Conservation (phyloP, 2,113 vertebrate genomes). For the Loxodonta africana region DNA sequence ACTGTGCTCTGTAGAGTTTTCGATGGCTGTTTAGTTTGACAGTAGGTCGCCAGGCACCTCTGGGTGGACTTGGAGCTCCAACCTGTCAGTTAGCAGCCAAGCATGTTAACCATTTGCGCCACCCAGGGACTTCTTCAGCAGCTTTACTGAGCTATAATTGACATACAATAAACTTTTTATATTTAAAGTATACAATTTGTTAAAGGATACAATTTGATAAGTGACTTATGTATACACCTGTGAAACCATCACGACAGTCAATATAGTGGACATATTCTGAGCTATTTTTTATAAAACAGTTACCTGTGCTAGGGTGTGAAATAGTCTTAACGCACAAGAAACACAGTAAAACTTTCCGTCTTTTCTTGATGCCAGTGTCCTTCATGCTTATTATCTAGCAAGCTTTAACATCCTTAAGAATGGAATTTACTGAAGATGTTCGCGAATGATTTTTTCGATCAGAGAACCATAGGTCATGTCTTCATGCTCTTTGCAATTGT, state of each 20-base stretch:
- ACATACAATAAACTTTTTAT: not conserved
- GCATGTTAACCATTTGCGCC: not conserved
- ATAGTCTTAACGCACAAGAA: not conserved
- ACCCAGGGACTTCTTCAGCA: no score
- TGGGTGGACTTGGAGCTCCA: not conserved
- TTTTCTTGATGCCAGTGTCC: rapidly evolving
- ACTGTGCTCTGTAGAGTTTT: not conserved
- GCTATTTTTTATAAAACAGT: not conserved
- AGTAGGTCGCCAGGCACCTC: not conserved
- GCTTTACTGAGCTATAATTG: not conserved
- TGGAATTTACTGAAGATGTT: constrained; percentile 38
- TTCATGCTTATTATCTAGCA: not conserved
- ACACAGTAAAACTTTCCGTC: not conserved
- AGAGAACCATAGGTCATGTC: not conserved
- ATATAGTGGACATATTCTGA: not conserved
- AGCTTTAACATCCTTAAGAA: not conserved
- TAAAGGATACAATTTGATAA: not conserved
- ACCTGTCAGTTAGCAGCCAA: not conserved
- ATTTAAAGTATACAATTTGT: not conserved
- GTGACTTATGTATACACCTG: not conserved
- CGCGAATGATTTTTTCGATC: constrained; percentile 11
- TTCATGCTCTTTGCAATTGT: not conserved
- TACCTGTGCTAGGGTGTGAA: not conserved
- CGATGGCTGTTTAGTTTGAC: not conserved
- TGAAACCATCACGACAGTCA: not conserved